These are phyloP conservation scores for Sebastolobus alascanus DNA, from an alignment of 2,797 vertebrate genomes.

Conservation along the genomic window DNA sequence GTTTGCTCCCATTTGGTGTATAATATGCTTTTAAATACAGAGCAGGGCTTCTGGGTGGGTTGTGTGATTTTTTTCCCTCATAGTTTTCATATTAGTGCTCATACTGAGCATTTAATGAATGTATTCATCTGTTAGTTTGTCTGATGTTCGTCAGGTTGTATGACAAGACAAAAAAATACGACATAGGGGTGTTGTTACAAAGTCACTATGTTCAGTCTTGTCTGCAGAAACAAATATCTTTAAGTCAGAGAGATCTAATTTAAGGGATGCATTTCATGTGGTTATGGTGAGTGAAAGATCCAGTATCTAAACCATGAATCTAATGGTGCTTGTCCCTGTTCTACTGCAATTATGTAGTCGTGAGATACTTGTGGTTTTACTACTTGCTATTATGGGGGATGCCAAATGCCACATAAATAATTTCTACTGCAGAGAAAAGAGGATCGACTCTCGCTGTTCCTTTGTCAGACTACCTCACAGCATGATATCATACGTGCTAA, in stretches of 20 bases:
- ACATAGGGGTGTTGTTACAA: not conserved
- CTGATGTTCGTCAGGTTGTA: not conserved
- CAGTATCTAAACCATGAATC: slow-evolving; percentile 2
- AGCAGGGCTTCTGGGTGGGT: not conserved
- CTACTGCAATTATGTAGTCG: not conserved
- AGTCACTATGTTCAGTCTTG: not conserved
- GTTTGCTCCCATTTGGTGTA: not conserved
- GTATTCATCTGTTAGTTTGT: not conserved
- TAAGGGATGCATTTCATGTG: slow-evolving; percentile 2
- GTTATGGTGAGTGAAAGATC: not conserved
- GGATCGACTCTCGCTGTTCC: slow-evolving; percentile 50
- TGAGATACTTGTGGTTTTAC: slow-evolving; percentile 40
- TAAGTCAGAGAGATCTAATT: not conserved
- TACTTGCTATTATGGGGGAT: slow-evolving; percentile 31
- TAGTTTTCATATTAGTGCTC: not conserved
- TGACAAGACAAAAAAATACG: not conserved
- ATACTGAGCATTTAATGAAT: not conserved
- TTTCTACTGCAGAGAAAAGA: slow-evolving; percentile 58
- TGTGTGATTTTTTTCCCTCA: not conserved
- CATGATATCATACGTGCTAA: slow-evolving; percentile 40
- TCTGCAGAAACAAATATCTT: not conserved
- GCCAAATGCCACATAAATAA: slow-evolving; percentile 64
- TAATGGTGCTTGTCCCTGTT: slow-evolving; percentile 7
- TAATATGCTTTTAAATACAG: slow-evolving; percentile 16
- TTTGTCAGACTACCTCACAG: slow-evolving; percentile 58